These are phyloP conservation scores for Manis javanica DNA, from an alignment of 2,797 vertebrate genomes.

Conservation along the genomic window DNA sequence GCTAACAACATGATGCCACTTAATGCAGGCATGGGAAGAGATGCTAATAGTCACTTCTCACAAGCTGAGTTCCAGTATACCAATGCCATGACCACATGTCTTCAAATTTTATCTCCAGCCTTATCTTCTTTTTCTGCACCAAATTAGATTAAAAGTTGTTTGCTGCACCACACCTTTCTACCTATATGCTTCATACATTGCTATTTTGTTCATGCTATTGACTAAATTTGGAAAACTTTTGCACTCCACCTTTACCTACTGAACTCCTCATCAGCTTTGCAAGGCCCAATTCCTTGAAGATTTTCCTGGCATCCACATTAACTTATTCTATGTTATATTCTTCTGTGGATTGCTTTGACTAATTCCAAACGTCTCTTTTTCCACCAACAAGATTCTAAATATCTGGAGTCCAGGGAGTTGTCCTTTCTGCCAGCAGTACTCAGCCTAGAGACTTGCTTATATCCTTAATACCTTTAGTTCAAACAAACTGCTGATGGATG, in stretches of 20 bases:
- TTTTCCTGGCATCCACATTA: not conserved
- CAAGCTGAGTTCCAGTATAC: not conserved
- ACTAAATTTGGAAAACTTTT: not conserved
- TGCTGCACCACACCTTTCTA: not conserved
- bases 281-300: not conserved
- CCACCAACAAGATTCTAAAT: not conserved
- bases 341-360: not conserved
- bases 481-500: not conserved
- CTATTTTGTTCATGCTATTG: not conserved
- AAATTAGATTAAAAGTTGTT: not conserved
- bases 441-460: not conserved
- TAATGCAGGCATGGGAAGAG: not conserved
- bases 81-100: not conserved
- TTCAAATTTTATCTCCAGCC: not conserved
- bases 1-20: not conserved
- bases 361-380: not conserved
- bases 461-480: not conserved
- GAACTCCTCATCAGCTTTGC: slow-evolving; percentile 10
- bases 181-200: not conserved
- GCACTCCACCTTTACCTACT: not conserved
- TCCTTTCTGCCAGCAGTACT: not conserved
- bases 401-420: not conserved
- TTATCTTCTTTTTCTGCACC: not conserved
- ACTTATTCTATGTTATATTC: not conserved
- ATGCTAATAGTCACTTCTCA: not conserved